Percentiles rank a stretch among this genome's conserved stretches.
Evolutionary conservation across 1,140 invertebrate species (phyloP).

Genomic region (Drosophila nasuta): DNA sequence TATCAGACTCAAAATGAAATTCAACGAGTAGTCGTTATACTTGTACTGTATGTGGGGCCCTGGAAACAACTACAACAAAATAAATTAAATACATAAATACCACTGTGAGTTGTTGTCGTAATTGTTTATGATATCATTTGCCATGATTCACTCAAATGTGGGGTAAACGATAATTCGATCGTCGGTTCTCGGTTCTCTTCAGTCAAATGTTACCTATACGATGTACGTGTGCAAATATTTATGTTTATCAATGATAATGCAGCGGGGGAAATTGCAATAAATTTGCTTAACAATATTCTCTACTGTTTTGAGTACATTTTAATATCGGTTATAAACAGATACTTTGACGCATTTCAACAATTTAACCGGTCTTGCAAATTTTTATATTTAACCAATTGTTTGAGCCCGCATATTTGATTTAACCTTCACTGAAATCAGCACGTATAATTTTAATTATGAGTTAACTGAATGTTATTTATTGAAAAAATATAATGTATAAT

Average conservation of each 20-base stretch:
- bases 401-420: too few species aligned
- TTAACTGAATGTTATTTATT: too few species aligned
- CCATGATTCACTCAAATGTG: constrained; percentile 55
- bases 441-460: too few species aligned
- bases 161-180: constrained; percentile 33
- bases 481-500: too few species aligned
- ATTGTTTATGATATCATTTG: constrained; percentile 74
- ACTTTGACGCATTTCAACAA: too few species aligned
- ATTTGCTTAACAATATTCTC: too few species aligned
- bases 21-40: constrained; percentile 3
- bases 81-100: background rate
- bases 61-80: constrained; percentile 5
- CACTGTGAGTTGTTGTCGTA: constrained; percentile 44
- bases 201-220: background rate
- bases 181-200: background rate
- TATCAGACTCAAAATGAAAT: constrained; percentile 22
- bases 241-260: constrained; percentile 11
- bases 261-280: background rate
- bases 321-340: too few species aligned
- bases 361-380: too few species aligned
- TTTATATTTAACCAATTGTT: too few species aligned
- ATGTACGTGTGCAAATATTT: constrained; percentile 15
- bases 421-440: too few species aligned
- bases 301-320: too few species aligned
- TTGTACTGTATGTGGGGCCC: constrained; percentile 1